A percentile compares a stretch with the other conserved stretches of the same genome.
These are phyloP conservation scores for Macaria notata DNA, from an alignment of 2,888 invertebrate species.

Conservation along the genomic window DNA sequence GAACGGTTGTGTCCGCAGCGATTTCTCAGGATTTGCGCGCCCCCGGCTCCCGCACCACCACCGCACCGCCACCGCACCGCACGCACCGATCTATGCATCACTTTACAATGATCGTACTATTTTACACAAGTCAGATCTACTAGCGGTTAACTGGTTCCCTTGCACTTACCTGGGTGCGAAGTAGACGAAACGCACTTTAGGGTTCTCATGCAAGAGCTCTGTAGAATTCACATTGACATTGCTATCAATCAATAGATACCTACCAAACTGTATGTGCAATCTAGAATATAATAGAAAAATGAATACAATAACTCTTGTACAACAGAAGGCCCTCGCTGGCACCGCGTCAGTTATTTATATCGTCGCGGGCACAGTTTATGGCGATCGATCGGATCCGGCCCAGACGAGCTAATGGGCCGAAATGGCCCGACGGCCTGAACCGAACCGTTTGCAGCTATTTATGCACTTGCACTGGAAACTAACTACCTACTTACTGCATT, in stretches of 20 bases:
- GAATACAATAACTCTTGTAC: no score
- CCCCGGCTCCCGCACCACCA: constrained; percentile 14
- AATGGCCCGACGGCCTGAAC: constrained; percentile 39
- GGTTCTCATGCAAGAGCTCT: no score
- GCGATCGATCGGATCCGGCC: constrained; percentile 61
- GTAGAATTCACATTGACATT: no score
- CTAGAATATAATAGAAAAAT: no score
- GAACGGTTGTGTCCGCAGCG: constrained; percentile 61
- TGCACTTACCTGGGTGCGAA: no score
- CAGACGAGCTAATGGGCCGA: constrained; percentile 62
- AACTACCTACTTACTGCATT: no score
- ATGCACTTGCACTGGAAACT: constrained; percentile 6
- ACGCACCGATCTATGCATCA: constrained; percentile 55
- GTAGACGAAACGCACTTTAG: no score
- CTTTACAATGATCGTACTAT: constrained; percentile 21
- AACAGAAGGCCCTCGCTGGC: no score
- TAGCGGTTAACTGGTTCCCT: no score
- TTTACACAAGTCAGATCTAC: background rate
- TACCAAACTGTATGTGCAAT: no score
- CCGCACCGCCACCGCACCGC: constrained; percentile 39
- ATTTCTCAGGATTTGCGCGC: constrained; percentile 73
- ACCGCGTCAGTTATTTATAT: constrained; percentile 44
- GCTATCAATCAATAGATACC: no score
- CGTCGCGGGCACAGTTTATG: constrained; percentile 58
- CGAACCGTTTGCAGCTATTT: constrained; percentile 23